Conservation (phyloP, 2,888 invertebrate genomes). For the Sarcophaga caerulescens region DNA sequence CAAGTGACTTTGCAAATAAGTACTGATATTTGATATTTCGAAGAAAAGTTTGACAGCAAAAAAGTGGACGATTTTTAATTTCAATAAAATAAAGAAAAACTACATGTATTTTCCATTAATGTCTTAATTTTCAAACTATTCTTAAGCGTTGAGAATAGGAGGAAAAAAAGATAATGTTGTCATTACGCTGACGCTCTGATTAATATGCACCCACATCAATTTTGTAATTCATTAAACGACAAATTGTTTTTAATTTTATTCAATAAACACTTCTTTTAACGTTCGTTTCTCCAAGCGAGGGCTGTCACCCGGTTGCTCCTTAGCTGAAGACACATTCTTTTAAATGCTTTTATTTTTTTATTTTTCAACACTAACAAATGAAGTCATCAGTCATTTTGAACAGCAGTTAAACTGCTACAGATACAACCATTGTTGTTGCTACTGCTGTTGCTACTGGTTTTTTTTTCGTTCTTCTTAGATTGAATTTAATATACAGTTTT, state of each 20-base stretch:
- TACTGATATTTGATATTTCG: too few species aligned
- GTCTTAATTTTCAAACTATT: neutral
- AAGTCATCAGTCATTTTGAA: slow-evolving; percentile 66
- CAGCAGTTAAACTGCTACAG: slow-evolving; percentile 47
- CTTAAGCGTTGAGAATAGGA: neutral
- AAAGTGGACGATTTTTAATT: too few species aligned
- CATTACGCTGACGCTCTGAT: slow-evolving; percentile 44
- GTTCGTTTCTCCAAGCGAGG: neutral
- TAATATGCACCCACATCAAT: slow-evolving; percentile 66
- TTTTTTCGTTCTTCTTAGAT: slow-evolving; percentile 9
- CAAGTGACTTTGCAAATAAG: too few species aligned
- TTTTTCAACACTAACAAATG: slow-evolving; percentile 62
- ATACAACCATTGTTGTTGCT: slow-evolving; percentile 21
- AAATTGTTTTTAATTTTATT: slow-evolving; percentile 68
- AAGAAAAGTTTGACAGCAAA: too few species aligned
- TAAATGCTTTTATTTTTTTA: slow-evolving; percentile 22
- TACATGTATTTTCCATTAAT: neutral
- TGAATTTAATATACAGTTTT: slow-evolving; percentile 60
- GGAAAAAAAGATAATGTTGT: slow-evolving; percentile 35
- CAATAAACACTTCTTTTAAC: slow-evolving; percentile 57
- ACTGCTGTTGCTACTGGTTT: neutral
- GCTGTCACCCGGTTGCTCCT: neutral
- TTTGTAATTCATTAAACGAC: slow-evolving; percentile 67
- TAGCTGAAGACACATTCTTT: slow-evolving; percentile 23
- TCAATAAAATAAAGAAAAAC: too few species aligned